These are phyloP conservation scores for Bubo blakistoni DNA, from an alignment of 2,113 vertebrate genomes.

Conservation along the genomic window DNA sequence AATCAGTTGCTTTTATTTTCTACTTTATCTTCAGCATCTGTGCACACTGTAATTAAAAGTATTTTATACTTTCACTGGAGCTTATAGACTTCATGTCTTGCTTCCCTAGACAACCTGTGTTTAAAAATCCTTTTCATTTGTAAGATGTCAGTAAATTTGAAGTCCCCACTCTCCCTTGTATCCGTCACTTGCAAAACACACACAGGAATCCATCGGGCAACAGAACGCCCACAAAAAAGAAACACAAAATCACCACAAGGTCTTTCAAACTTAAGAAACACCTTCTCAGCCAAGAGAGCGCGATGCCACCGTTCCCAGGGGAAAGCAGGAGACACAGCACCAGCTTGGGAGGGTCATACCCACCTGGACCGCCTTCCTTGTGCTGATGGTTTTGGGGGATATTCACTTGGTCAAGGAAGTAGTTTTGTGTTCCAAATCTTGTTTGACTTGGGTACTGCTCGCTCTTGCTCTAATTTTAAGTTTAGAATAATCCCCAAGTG, in stretches of 20 bases:
- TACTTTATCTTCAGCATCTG: background rate
- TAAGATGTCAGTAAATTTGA: background rate
- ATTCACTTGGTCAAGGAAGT: background rate
- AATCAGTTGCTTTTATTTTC: background rate
- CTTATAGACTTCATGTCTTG: background rate
- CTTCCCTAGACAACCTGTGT: background rate
- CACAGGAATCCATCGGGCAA: background rate
- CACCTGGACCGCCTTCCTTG: background rate
- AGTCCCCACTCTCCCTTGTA: background rate
- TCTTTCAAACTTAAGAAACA: background rate
- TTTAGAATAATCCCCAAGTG: background rate
- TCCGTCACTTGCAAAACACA: background rate
- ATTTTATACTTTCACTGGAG: background rate
- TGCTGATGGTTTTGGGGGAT: background rate
- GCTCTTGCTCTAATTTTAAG: background rate
- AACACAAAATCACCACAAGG: background rate
- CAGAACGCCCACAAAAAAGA: accelerated
- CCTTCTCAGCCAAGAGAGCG: accelerated
- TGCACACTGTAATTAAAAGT: accelerated
- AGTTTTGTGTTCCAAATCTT: background rate
- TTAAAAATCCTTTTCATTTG: background rate
- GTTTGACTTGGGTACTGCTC: background rate
- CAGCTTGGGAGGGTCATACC: background rate
- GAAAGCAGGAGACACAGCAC: background rate
- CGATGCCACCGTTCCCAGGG: background rate